Evolutionary conservation across 2,797 vertebrate species (phyloP), one percentile per base, ranked within the genome.

Genomic region (Rhyacichthys aspro): DNA sequence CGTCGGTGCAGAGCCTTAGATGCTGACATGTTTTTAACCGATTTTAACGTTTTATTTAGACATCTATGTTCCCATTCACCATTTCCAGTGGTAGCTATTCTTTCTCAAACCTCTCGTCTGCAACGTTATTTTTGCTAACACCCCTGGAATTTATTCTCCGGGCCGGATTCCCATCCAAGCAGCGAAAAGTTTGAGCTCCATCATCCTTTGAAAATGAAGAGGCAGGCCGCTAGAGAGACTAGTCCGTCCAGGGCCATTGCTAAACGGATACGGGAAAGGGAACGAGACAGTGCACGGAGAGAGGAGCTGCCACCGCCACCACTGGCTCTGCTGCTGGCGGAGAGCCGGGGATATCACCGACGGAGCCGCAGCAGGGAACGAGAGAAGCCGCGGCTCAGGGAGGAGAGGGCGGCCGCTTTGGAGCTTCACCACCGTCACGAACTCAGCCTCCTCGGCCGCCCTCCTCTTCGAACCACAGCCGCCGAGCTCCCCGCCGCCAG

Each of bases 161-260:
- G 59, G 69, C 63, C 59, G 72, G 70, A 89, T 85, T 78, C 63
- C 67, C 78, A 50, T 67, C 79, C 74, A 70, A 70, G 70, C 73
- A 43, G 46, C 59, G 79, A 81, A 87, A 90, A 91, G 84, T 92
- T 90, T 87, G 82, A 76, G 81, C 80, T 82, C 85, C 89, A 83
- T 88, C 85, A 53, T 65, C 86, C 71, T 5, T 8, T 55, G 72
- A 79, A 76, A 81, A 98, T 98, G 96, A 98, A 98, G 91, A 85
- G 96, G 81, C 95, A 96, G 89, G 94, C 93, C 92, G 95, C 95
- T 73, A 93, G 96, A 73, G 96, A 96, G 78, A 75, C 86, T 5
- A 96, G 94, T 82, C 95, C 96, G 57, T 75, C 89, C 63, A 86
- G 92, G 86, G 89, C 93, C 55, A 48, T 78, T 12, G 88, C 92